Evolutionary conservation across 2,113 vertebrate genomes (phyloP).

Genomic region (Megaceryle torquata): DNA sequence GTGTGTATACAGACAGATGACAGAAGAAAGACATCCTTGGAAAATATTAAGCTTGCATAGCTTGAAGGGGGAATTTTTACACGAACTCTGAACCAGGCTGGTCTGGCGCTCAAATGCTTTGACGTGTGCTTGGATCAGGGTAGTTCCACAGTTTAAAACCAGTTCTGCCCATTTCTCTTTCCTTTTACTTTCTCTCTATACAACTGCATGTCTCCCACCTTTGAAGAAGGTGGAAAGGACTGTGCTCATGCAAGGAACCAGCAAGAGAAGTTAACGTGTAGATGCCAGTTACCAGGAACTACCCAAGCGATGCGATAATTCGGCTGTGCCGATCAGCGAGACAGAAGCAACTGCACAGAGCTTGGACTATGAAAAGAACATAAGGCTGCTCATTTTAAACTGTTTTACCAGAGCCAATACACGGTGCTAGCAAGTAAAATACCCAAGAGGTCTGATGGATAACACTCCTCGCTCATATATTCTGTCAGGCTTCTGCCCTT

Average conservation of each 20-base stretch:
- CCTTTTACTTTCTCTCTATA: fast-evolving
- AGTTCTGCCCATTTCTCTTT: neutral
- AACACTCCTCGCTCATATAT: neutral
- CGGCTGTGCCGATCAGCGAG: fast-evolving
- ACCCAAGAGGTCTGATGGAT: neutral
- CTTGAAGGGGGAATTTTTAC: conserved; percentile 43
- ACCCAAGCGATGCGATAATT: neutral
- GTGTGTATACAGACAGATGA: neutral
- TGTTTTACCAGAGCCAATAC: neutral
- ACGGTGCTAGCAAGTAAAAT: neutral
- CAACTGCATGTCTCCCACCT: neutral
- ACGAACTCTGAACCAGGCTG: neutral
- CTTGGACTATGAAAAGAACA: neutral
- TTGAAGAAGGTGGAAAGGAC: neutral
- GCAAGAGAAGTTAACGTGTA: neutral
- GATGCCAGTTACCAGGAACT: neutral
- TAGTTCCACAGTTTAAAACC: neutral
- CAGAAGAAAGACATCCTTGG: neutral
- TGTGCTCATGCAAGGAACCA: neutral
- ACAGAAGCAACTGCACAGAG: neutral
- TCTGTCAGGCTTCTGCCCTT: neutral
- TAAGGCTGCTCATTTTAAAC: neutral
- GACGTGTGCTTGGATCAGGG: neutral
- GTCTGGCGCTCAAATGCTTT: neutral
- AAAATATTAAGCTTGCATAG: neutral